Conservation (phyloP, 2,113 vertebrate species). For the Chionomys nivalis region DNA sequence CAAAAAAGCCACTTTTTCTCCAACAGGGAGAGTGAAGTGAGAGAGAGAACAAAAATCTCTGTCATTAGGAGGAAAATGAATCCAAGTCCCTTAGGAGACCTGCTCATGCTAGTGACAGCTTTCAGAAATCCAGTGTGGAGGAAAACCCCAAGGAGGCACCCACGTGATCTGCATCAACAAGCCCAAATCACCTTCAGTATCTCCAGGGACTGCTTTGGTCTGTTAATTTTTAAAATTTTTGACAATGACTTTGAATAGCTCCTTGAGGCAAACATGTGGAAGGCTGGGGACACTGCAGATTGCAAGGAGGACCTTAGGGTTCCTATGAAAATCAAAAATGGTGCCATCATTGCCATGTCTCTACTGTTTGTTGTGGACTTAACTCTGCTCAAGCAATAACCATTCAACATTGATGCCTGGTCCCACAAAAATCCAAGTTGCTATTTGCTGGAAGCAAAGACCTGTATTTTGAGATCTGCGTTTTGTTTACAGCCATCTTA, state of each 20-base stretch:
- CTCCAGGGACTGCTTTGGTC: neutral
- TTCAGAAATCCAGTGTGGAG: neutral
- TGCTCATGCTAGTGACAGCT: neutral
- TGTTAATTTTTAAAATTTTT: neutral
- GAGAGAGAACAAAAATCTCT: neutral
- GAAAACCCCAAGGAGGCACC: neutral
- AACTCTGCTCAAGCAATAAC: neutral
- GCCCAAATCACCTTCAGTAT: neutral
- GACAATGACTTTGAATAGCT: conserved; percentile 5
- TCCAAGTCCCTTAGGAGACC: neutral
- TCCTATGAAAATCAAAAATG: neutral
- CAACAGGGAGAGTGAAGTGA: neutral
- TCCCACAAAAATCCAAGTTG: neutral
- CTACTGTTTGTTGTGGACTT: neutral
- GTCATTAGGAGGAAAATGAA: neutral
- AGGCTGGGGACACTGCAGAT: neutral
- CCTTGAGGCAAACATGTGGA: neutral
- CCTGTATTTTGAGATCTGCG: too few species aligned
- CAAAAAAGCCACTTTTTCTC: neutral
- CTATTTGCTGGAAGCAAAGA: too few species aligned
- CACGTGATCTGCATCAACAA: neutral
- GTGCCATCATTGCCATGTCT: neutral
- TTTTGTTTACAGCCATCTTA: too few species aligned
- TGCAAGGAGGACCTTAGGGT: neutral
- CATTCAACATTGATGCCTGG: neutral